phyloP scores from a whole-genome alignment of 2,888 invertebrate species.

The Drosophila leonis region DNA sequence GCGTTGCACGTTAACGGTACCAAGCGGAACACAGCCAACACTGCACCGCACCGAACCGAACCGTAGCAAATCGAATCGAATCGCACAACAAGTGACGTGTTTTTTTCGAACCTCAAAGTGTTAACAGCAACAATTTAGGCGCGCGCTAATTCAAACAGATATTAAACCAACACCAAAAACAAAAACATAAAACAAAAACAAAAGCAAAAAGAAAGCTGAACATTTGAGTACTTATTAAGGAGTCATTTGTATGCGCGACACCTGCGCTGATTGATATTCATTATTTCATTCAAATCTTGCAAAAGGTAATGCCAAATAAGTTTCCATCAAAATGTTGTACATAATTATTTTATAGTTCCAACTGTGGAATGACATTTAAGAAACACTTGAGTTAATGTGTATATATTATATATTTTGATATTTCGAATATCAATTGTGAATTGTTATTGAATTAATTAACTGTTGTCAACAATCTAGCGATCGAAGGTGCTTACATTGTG shows the following conservation, averaged over 20 bases:
- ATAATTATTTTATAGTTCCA: constrained; percentile 10
- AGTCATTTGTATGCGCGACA: constrained; percentile 32
- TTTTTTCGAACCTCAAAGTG: constrained; percentile 14
- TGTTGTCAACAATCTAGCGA: background rate
- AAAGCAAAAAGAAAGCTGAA: constrained; percentile 5
- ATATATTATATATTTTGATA: background rate
- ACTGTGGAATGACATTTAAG: background rate
- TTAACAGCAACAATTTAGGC: constrained; percentile 12
- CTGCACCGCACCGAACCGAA: constrained; percentile 12
- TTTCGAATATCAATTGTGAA: background rate
- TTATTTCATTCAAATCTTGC: constrained; percentile 9
- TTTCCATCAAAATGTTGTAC: constrained; percentile 14
- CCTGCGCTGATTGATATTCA: constrained; percentile 27
- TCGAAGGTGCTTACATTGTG: background rate
- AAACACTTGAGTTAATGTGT: background rate
- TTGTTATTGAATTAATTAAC: background rate
- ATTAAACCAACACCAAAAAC: constrained; percentile 1
- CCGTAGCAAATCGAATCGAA: constrained; percentile 4
- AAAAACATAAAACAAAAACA: background rate
- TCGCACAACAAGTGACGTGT: constrained; percentile 71
- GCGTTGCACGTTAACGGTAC: constrained; percentile 69
- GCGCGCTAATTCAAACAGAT: constrained; percentile 13
- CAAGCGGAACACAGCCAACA: constrained; percentile 29
- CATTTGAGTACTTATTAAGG: constrained; percentile 14
- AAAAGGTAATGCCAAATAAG: constrained; percentile 31